Base-by-base conservation (phyloP, 2,113 vertebrate genomes). In the Haliaeetus leucogaster region DNA sequence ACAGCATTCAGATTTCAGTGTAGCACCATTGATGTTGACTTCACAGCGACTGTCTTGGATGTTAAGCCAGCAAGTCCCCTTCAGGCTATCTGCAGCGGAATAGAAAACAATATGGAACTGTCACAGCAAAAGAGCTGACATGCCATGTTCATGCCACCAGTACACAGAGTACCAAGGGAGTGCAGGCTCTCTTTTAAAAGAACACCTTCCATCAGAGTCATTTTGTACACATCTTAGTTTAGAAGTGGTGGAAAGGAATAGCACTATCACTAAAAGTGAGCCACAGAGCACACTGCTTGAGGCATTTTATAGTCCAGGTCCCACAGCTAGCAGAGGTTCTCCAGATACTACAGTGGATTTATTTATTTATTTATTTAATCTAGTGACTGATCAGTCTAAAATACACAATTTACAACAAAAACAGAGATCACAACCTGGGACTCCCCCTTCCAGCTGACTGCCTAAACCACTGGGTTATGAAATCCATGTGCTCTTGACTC, bases 1-100 rank as follows among this genome's bases (percentile, higher is more conserved):
- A 94, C 98, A 99, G 93, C 98, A 99, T 93, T 98, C 98, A 27
- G 98, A 99, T 95, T 98, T 98, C 84, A 99, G 89, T 3, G 98
- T 98, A 45, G 96, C 98, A 59, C 98, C 98, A 23, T 98, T 98
- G 85, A 98, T 98, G 93, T 99, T 98, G 65, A 98, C 98, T 95
- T 99, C 98, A 90, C 98, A 98, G 56, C 97, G 98, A 87, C 95
- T 96, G 38, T 98, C 97, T 85, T 98, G 97, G 62, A 98, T 89
- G 50, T 98, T 98, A 42, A 98, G 97, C 98, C 98, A 99, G 73
- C 98, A 99, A 50, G 98, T 98, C 70, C 98, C 98, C 76, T 98
- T 99, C 70, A 98, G 86, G 85, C 97, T 98, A 72, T 99, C 98
- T 99, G 96, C 72, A 97, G 82, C 7, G 30, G 70, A 96, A 94